Evolutionary conservation across 2,888 invertebrate genomes (phyloP).

Genomic region (Deilephila porcellus): DNA sequence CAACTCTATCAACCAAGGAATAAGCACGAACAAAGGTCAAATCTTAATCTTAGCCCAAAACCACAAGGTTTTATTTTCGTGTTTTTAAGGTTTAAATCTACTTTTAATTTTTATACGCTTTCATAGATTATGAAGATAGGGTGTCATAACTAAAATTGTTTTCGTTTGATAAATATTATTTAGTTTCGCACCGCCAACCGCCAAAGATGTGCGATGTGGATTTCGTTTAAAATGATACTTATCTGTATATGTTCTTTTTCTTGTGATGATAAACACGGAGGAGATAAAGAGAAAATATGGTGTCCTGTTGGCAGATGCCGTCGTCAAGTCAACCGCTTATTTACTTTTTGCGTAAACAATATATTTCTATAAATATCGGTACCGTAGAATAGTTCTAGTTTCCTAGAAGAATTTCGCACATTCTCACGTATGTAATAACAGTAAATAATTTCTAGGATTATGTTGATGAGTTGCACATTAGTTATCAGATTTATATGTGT

Average conservation of each 20-base stretch:
- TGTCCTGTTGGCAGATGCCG: slow-evolving; percentile 38
- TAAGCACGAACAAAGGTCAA: neutral
- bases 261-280: slow-evolving; percentile 42
- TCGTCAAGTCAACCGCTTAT: slow-evolving; percentile 29
- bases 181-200: slow-evolving; percentile 38
- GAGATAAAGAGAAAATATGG: slow-evolving; percentile 43
- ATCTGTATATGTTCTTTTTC: slow-evolving; percentile 41
- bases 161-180: slow-evolving; percentile 42
- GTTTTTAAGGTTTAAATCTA: slow-evolving; percentile 41
- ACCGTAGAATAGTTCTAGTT: slow-evolving; percentile 12
- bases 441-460: neutral
- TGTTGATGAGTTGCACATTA: neutral
- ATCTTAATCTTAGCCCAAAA: neutral
- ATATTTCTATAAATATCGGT: slow-evolving; percentile 17
- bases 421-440: slow-evolving; percentile 18
- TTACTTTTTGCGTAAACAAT: slow-evolving; percentile 18
- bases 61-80: slow-evolving; percentile 30
- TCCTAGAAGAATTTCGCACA: slow-evolving; percentile 22
- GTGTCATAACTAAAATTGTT: slow-evolving; percentile 58
- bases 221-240: slow-evolving; percentile 46
- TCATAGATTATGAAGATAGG: slow-evolving; percentile 58
- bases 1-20: neutral
- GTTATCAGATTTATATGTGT: neutral
- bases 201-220: slow-evolving; percentile 39
- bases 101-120: slow-evolving; percentile 47